A percentile compares a stretch with the other conserved stretches of the same genome.
phyloP scores from a whole-genome alignment of 92 coral and sea anemone genomes.

The Desmophyllum pertusum region DNA sequence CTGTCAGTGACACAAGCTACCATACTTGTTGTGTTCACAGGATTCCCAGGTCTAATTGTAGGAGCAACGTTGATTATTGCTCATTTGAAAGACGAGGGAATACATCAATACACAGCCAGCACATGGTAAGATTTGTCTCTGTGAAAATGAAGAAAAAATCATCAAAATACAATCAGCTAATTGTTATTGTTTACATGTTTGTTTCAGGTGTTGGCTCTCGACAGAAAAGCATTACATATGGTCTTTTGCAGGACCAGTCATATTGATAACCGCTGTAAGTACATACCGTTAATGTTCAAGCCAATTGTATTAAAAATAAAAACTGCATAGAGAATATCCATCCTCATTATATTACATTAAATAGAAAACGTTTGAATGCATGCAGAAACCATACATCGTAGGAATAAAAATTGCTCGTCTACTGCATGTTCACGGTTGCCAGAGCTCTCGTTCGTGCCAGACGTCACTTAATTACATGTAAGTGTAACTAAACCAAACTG shows the following conservation, averaged over 20 bases:
- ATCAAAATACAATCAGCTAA: not conserved
- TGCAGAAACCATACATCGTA: too few relatives aligned
- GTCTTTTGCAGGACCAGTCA: constrained; percentile 37
- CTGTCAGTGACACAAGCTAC: not conserved
- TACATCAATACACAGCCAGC: constrained; percentile 17
- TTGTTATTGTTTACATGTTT: not conserved
- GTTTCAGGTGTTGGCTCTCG: constrained; percentile 43
- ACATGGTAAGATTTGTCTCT: constrained; percentile 11
- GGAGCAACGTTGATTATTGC: constrained; percentile 26
- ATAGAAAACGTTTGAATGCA: too few relatives aligned
- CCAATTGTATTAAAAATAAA: not conserved
- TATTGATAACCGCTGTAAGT: constrained; percentile 33
- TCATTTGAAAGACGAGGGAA: constrained; percentile 2
- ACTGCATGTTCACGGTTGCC: too few relatives aligned
- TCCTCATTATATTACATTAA: too few relatives aligned
- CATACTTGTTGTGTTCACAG: not conserved
- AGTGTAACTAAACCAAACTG: too few relatives aligned
- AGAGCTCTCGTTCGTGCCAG: too few relatives aligned
- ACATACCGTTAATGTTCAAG: not conserved
- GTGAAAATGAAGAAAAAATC: not conserved
- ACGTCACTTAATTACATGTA: too few relatives aligned
- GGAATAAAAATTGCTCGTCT: too few relatives aligned
- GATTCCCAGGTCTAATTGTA: constrained; percentile 28
- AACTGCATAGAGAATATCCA: too few relatives aligned
- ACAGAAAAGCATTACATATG: constrained; percentile 34